phyloP scores from a whole-genome alignment of 2,888 invertebrate genomes.

The Rotaria sp. region DNA sequence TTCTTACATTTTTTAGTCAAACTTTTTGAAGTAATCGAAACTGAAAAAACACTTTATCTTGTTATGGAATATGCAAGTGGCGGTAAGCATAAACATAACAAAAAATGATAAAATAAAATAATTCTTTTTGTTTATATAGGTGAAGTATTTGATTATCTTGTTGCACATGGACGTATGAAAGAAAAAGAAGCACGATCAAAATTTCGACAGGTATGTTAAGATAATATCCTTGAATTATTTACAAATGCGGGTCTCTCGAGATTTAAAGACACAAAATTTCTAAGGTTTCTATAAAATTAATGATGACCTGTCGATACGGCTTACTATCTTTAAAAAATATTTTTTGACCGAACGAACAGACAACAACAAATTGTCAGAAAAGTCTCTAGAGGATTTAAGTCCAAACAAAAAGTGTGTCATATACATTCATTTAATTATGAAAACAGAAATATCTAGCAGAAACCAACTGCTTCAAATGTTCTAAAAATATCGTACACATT shows the following conservation, averaged over 20 bases:
- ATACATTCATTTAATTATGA: not conserved
- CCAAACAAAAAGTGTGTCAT: not conserved
- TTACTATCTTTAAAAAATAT: too few relatives aligned
- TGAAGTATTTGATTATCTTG: slow-evolving; percentile 91
- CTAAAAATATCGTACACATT: too few relatives aligned
- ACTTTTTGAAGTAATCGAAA: slow-evolving; percentile 94
- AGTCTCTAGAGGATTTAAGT: too few relatives aligned
- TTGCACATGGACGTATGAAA: slow-evolving; percentile 56
- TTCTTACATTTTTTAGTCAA: slow-evolving; percentile 47
- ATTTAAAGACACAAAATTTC: not conserved
- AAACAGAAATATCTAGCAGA: too few relatives aligned
- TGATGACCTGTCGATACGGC: not conserved
- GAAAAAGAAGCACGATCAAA: slow-evolving; percentile 56
- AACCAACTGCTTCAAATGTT: too few relatives aligned
- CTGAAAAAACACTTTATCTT: slow-evolving; percentile 96
- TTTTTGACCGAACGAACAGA: too few relatives aligned
- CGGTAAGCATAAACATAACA: slow-evolving; percentile 52
- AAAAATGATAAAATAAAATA: not conserved
- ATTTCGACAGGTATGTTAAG: slow-evolving; percentile 47
- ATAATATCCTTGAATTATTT: not conserved
- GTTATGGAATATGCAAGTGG: slow-evolving; percentile 99
- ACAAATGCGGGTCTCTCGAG: not conserved
- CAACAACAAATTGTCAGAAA: too few relatives aligned
- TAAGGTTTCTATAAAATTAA: not conserved
- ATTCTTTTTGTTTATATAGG: slow-evolving; percentile 42